A percentile compares a stretch with the other conserved stretches of the same genome.
Conservation (phyloP, 2,888 invertebrate species). For the Hoplodrina blanda region DNA sequence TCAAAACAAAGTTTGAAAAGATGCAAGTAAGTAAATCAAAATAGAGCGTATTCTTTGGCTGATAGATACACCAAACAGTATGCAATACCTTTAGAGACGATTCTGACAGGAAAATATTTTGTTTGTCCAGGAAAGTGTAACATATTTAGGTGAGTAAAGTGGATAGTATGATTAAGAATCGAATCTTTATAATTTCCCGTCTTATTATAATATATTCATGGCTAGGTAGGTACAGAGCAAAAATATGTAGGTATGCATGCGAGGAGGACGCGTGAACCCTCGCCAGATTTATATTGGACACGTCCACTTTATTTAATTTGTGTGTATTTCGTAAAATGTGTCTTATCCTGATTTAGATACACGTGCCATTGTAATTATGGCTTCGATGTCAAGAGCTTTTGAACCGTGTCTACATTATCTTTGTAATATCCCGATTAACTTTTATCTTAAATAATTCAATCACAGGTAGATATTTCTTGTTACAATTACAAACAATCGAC, state of each 20-base stretch:
- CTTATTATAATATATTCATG: slow-evolving; percentile 10
- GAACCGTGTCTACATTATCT: background rate
- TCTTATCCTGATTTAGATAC: background rate
- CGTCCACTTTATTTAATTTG: slow-evolving; percentile 12
- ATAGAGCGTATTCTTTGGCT: too few relatives aligned
- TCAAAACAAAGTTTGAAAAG: too few relatives aligned
- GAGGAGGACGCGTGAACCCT: background rate
- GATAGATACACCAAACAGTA: too few relatives aligned
- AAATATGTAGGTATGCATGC: background rate
- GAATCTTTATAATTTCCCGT: background rate
- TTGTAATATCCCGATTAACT: background rate
- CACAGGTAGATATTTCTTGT: background rate
- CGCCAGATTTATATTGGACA: slow-evolving; percentile 3
- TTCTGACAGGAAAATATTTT: background rate
- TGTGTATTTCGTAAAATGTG: slow-evolving; percentile 11
- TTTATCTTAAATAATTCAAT: background rate
- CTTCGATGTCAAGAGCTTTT: slow-evolving; percentile 2
- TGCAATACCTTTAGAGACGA: too few relatives aligned
- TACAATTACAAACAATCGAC: too few relatives aligned
- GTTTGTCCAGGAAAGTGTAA: background rate
- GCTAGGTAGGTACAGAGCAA: background rate
- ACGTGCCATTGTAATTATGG: background rate
- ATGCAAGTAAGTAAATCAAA: too few relatives aligned
- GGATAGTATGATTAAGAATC: background rate
- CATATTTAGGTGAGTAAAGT: background rate